Evolutionary conservation across 2,797 vertebrate genomes (phyloP).

Genomic region (Thripadectes ignobilis): DNA sequence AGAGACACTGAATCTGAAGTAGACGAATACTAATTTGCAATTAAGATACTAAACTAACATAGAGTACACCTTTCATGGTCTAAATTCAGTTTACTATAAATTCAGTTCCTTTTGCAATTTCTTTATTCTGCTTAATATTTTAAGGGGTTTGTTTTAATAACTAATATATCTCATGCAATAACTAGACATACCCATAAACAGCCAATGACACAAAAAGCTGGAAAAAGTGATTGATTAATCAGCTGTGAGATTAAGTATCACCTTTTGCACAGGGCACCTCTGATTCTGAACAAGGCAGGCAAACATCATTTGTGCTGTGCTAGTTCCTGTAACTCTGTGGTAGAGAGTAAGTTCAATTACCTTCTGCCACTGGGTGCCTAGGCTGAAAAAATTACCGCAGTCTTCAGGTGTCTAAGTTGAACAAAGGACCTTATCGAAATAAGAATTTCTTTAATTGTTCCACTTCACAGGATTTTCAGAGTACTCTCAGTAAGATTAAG

Average conservation of each 20-base stretch:
- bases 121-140: not conserved
- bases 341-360: not conserved
- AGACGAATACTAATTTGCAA: not conserved
- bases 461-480: not conserved
- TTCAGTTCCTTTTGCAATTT: not conserved
- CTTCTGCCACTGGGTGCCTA: not conserved
- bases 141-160: not conserved
- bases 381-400: not conserved
- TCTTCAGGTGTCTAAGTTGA: not conserved
- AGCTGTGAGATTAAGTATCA: not conserved
- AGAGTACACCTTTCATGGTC: not conserved
- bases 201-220: not conserved
- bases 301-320: not conserved
- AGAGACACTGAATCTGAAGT: not conserved
- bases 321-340: not conserved
- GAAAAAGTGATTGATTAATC: not conserved
- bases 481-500: not conserved
- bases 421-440: not conserved
- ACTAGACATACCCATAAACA: not conserved
- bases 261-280: not conserved
- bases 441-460: not conserved
- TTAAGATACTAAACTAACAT: not conserved
- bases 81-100: not conserved
- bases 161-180: not conserved
- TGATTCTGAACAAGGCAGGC: not conserved